Percentiles rank a stretch among this genome's conserved stretches.
phyloP scores from a whole-genome alignment of 2,113 vertebrate genomes.

The Castor canadensis region DNA sequence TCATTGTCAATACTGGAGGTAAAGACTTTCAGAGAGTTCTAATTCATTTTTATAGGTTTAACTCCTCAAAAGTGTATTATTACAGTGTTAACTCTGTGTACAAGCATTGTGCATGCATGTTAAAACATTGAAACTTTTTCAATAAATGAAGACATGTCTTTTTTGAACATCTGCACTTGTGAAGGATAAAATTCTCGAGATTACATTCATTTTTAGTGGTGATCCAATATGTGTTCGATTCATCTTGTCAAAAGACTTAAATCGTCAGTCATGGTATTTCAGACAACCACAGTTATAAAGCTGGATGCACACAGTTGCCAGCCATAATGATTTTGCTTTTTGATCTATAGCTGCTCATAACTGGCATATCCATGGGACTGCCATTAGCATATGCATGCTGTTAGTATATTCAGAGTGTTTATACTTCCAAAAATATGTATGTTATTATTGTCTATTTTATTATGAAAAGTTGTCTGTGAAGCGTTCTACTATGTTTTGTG shows the following conservation, averaged over 20 bases:
- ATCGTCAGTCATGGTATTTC: background rate
- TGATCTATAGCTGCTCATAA: background rate
- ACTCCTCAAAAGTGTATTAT: too few relatives aligned
- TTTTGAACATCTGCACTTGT: background rate
- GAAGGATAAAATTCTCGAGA: background rate
- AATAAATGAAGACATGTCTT: too few relatives aligned
- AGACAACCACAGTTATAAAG: background rate
- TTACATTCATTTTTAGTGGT: too few relatives aligned
- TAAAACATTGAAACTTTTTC: background rate
- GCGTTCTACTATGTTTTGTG: background rate
- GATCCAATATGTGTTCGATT: too few relatives aligned
- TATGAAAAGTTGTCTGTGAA: background rate
- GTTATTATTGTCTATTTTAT: background rate
- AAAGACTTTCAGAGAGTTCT: background rate
- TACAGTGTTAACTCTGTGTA: background rate
- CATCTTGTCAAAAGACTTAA: background rate
- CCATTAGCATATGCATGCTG: background rate
- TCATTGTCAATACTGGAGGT: background rate
- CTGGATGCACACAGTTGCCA: background rate
- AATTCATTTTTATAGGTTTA: background rate
- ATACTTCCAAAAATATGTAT: background rate
- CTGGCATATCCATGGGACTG: background rate
- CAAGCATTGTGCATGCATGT: too few relatives aligned
- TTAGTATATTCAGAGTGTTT: background rate
- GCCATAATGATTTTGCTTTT: background rate